Evolutionary conservation across 2,113 vertebrate species (phyloP).

Genomic region (Python bivittatus): DNA sequence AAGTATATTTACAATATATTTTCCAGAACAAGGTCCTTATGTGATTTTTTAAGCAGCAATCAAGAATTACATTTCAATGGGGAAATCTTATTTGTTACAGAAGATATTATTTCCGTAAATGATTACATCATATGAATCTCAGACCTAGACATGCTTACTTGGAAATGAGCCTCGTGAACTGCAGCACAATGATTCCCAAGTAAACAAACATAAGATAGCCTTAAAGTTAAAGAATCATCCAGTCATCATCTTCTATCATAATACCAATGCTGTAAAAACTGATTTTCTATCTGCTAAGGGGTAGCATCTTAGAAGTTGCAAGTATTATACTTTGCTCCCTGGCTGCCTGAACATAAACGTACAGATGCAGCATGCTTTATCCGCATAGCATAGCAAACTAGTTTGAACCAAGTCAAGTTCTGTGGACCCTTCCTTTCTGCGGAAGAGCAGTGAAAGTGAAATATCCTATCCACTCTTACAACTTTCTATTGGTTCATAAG

Average conservation of each 20-base stretch:
- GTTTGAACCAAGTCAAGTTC: conserved; percentile 19
- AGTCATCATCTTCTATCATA: conserved; percentile 56
- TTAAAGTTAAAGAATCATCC: conserved; percentile 69
- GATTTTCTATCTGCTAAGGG: background rate
- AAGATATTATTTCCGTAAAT: conserved; percentile 63
- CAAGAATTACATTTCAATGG: conserved; percentile 71
- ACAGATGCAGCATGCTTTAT: conserved; percentile 1
- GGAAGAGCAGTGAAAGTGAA: conserved; percentile 23
- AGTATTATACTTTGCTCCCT: background rate
- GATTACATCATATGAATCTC: conserved; percentile 59
- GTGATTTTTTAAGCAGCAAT: conserved; percentile 67
- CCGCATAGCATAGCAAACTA: conserved; percentile 29
- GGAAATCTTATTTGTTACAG: conserved; percentile 69
- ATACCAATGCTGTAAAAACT: conserved; percentile 47
- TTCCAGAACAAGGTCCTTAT: conserved; percentile 64
- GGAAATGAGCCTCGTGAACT: background rate
- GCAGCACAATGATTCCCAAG: background rate
- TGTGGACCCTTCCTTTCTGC: background rate
- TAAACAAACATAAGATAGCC: background rate
- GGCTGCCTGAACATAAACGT: background rate
- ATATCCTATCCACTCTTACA: background rate
- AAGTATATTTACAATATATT: conserved; percentile 79
- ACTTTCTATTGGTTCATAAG: background rate
- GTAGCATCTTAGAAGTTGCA: background rate
- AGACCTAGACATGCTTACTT: background rate